A percentile compares a stretch with the other conserved stretches of the same genome.
phyloP scores from a whole-genome alignment of 2,797 vertebrate species.

The Micromesistius poutassou region DNA sequence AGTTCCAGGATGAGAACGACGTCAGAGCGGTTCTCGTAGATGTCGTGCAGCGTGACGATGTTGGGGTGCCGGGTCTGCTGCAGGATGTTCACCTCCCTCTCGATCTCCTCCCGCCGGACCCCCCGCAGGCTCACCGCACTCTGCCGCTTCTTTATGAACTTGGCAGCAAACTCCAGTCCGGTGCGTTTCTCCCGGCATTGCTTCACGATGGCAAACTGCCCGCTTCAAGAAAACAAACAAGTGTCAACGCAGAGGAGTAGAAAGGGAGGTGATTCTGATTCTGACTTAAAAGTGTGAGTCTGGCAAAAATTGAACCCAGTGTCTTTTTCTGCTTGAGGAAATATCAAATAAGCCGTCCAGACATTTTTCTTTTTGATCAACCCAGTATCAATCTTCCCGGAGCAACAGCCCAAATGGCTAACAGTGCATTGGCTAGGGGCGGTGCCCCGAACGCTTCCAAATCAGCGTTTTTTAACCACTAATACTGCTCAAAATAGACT shows the following conservation, averaged over 20 bases:
- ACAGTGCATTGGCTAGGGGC: too few relatives aligned
- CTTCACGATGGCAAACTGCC: constrained; percentile 96
- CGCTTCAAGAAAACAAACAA: constrained; percentile 65
- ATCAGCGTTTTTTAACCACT: too few relatives aligned
- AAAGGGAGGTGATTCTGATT: too few relatives aligned
- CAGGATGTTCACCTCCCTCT: constrained; percentile 90
- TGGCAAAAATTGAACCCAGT: too few relatives aligned
- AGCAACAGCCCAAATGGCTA: too few relatives aligned
- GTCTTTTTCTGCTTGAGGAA: too few relatives aligned
- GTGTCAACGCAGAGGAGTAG: not conserved
- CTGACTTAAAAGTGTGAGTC: not conserved
- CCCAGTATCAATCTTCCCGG: too few relatives aligned
- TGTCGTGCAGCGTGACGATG: constrained; percentile 87
- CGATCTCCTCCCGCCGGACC: constrained; percentile 88
- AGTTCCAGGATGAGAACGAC: constrained; percentile 93
- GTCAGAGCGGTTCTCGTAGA: constrained; percentile 93
- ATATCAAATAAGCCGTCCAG: too few relatives aligned
- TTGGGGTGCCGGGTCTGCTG: constrained; percentile 85
- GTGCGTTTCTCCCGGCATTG: constrained; percentile 84
- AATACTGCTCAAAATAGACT: too few relatives aligned
- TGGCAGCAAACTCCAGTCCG: constrained; percentile 82
- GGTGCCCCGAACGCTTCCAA: too few relatives aligned
- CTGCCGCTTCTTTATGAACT: constrained; percentile 96
- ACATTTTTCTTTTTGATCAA: too few relatives aligned
- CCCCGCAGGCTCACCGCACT: constrained; percentile 86